Evolutionary conservation across 2,797 vertebrate genomes (phyloP).

Genomic region (Galaxias olidus): DNA sequence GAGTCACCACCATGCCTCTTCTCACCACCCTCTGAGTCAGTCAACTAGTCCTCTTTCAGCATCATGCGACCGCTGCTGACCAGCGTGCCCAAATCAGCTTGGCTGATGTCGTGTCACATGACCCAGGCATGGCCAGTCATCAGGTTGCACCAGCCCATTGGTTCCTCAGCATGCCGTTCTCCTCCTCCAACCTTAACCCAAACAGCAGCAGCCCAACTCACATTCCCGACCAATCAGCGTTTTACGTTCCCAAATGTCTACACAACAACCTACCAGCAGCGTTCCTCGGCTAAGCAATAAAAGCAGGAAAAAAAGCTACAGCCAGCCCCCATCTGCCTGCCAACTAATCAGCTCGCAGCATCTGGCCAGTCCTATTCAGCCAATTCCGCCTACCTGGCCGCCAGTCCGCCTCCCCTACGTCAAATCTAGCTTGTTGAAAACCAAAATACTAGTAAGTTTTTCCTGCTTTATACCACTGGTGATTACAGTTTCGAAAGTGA

Average conservation of each 20-base stretch:
- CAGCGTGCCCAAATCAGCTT: conserved; percentile 98
- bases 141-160: conserved; percentile 98
- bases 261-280: conserved; percentile 96
- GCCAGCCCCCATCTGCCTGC: conserved; percentile 94
- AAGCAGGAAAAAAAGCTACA: conserved; percentile 93
- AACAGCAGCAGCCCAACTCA: conserved; percentile 92
- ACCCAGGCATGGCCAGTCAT: conserved; percentile 94
- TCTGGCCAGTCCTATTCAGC: conserved; percentile 99
- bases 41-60: conserved; percentile 99
- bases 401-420: conserved; percentile 97
- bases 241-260: conserved; percentile 95
- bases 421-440: conserved; percentile 99
- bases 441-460: conserved; percentile 98
- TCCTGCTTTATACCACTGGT: conserved; percentile 99
- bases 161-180: conserved; percentile 94
- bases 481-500: conserved; percentile 96
- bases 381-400: conserved; percentile 99
- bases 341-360: conserved; percentile 97
- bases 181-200: conserved; percentile 94
- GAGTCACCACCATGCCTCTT: conserved; percentile 99
- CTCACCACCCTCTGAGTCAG: conserved; percentile 99
- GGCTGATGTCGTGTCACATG: conserved; percentile 98
- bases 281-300: conserved; percentile 96
- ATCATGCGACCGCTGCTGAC: conserved; percentile 97
- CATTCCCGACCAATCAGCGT: conserved; percentile 92